Evolutionary conservation across 2,888 invertebrate genomes (phyloP), one percentile per base, ranked within the genome.

Genomic region (Pogonocherus hispidulus): DNA sequence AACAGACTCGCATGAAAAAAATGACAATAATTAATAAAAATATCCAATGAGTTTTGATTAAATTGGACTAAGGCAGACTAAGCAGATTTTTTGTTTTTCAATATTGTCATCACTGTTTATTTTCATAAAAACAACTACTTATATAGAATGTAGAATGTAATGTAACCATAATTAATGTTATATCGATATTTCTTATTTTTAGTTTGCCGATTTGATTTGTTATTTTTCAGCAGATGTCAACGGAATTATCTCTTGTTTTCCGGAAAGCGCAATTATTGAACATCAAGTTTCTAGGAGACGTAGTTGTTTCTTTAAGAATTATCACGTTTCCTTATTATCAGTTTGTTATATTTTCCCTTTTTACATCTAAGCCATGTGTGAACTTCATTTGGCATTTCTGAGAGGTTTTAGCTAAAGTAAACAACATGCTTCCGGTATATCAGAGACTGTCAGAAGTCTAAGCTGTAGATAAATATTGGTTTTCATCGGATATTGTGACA

Each of bases 381-480:
- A 70, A 65, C 57, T 66, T 66, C 60, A 59, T 70, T 60, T 49
- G 14, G 44, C 22, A 37, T 70, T 66, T 73, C 71, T 59, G 56
- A 41, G 70, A 71, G 73, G 75, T 76, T 76, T 75, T 71, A 77
- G 74, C 72, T 69, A 74, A 72, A 69, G 76, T 68, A 80, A 81
- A 79, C 79, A 78, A 66, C 65, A 69, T 77, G 66, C 67, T 77
- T 76, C 71, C 74, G 68, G 74, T 74, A 78, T 80, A 79, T 79
- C 79, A 76, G 77, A 71, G 75, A 68, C 75, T 76, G 76, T 76
- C 79, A 79, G 77, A 72, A 74, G 73, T 75, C 76, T 80, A 77
- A 81, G 79, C 79, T 76, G 75, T 78, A 78, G 76, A 79, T 80
- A 82, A 81, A 81, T 81, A 82, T 81, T 82, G 81, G 79, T 77